phyloP scores from a whole-genome alignment of 2,113 vertebrate genomes.

The Nyctibius bracteatus region DNA sequence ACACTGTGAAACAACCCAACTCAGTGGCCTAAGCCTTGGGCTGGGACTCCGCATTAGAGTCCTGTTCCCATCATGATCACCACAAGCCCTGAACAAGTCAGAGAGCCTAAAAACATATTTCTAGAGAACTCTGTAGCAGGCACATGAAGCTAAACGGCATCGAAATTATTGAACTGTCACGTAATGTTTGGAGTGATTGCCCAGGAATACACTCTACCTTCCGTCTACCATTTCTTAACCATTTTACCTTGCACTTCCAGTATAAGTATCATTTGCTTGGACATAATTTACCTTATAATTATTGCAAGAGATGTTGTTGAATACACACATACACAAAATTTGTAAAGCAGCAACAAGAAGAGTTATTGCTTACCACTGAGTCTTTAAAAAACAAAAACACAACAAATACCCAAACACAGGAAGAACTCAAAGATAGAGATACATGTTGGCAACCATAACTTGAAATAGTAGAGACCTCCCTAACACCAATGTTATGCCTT shows the following conservation, averaged over 20 bases:
- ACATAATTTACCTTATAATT: background rate
- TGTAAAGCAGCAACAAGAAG: background rate
- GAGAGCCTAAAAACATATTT: background rate
- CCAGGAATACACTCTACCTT: background rate
- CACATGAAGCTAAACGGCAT: accelerated
- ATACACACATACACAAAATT: background rate
- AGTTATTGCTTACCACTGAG: background rate
- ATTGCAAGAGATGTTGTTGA: background rate
- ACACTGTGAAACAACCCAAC: background rate
- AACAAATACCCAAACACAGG: background rate
- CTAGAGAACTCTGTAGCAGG: background rate
- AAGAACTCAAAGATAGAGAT: background rate
- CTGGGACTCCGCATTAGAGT: background rate
- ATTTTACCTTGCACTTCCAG: background rate
- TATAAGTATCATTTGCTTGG: background rate
- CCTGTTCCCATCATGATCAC: background rate
- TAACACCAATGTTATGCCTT: background rate
- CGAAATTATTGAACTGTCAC: background rate
- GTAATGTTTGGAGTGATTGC: background rate
- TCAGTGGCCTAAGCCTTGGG: background rate
- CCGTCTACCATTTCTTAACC: background rate
- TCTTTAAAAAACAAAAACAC: background rate
- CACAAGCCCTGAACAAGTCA: background rate
- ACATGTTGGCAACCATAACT: background rate
- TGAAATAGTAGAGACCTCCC: background rate